A percentile compares a stretch with the other conserved stretches of the same genome.
Conservation (phyloP, 1,140 invertebrate genomes). For the Cydia fagiglandana region DNA sequence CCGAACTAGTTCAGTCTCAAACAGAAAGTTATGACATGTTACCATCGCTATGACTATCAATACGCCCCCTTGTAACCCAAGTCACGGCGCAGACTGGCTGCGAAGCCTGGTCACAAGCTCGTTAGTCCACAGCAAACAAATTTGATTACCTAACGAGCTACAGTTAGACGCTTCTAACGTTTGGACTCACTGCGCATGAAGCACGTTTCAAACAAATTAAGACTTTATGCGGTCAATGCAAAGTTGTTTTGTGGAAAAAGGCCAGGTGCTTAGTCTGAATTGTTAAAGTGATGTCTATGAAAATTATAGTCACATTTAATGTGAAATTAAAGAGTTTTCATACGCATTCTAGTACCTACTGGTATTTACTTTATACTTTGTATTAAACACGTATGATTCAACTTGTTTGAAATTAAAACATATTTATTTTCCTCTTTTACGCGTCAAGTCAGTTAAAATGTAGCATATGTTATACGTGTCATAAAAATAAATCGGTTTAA, state of each 20-base stretch:
- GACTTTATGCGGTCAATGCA: background rate
- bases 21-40: constrained; percentile 14
- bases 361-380: too few species aligned
- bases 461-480: too few species aligned
- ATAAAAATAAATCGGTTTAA: too few species aligned
- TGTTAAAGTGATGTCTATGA: constrained; percentile 4
- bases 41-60: constrained; percentile 15
- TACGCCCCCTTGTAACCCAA: constrained; percentile 9
- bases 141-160: constrained; percentile 33
- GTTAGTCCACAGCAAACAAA: constrained; percentile 32
- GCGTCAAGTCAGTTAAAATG: too few species aligned
- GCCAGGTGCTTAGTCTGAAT: background rate
- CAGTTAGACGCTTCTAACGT: constrained; percentile 28
- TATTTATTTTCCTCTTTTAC: too few species aligned
- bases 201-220: constrained; percentile 2
- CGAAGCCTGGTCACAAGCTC: constrained; percentile 24
- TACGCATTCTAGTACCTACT: too few species aligned
- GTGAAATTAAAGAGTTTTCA: background rate
- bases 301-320: background rate
- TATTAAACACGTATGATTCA: too few species aligned
- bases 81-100: constrained; percentile 20
- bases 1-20: too few species aligned
- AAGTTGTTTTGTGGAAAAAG: background rate
- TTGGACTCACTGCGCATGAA: constrained; percentile 5
- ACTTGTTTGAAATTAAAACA: too few species aligned